phyloP scores from a whole-genome alignment of 2,113 vertebrate species.

The Muntiacus muntjak region DNA sequence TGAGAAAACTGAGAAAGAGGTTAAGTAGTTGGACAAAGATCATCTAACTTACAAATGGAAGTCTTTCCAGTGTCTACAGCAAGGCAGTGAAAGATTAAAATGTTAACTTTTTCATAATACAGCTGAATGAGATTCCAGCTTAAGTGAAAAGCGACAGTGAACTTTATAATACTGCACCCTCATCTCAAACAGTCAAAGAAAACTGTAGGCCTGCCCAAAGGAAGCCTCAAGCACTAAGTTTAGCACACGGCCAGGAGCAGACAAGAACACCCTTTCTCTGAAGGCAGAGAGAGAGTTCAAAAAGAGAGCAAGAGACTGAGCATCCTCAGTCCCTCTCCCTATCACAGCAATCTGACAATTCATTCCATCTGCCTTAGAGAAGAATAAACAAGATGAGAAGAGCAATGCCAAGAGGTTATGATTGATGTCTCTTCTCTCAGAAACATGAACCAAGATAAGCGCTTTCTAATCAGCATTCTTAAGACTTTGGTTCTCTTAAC shows the following conservation, averaged over 20 bases:
- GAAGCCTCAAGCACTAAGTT: not conserved
- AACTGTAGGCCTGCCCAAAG: not conserved
- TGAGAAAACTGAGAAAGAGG: not conserved
- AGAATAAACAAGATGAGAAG: not conserved
- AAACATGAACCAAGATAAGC: not conserved
- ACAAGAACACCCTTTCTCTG: not conserved
- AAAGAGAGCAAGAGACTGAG: not conserved
- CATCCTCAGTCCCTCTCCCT: not conserved
- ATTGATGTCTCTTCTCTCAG: not conserved
- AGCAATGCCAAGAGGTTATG: not conserved
- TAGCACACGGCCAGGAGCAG: not conserved
- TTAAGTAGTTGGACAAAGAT: not conserved
- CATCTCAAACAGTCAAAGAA: not conserved
- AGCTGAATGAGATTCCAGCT: not conserved
- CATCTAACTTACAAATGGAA: not conserved
- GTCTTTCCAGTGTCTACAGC: not conserved
- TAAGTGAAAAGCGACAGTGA: not conserved
- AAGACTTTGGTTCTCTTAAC: not conserved
- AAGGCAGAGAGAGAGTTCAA: not conserved
- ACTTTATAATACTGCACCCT: not conserved
- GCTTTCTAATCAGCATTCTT: not conserved
- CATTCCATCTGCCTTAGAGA: not conserved
- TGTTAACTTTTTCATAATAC: not conserved
- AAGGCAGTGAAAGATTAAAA: not conserved
- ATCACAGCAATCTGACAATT: not conserved